Base-by-base conservation (phyloP, 2,797 vertebrate species). In the Phoebastria nigripes region DNA sequence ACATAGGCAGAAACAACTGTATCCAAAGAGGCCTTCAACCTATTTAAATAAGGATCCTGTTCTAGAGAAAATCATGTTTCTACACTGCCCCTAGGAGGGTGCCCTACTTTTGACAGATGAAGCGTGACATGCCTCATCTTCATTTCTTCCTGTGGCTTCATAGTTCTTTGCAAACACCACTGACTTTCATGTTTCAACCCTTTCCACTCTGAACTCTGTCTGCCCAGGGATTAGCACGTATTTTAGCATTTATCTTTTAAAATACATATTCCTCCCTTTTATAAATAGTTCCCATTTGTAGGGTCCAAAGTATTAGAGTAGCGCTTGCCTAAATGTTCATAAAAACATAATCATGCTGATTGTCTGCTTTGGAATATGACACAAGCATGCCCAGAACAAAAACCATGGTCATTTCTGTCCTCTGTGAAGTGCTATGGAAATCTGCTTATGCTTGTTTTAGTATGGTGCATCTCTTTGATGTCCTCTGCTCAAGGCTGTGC, bases 81-180 rank as follows among this genome's bases (percentile, higher is more conserved):
- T 65, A 18, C 11, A 39, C 42, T 81, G 41, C 37, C 39, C 33
- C 26, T 61, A 81, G 61, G 26, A 91, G 2, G 7, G 10, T 81
- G 76, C 7, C 87, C 67, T 86, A 22, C 9, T 88, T 95, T 52
- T 77, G 72, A 55, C 44, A 81, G 65, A n/a, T 35, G 58, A 93
- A 87, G 26, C 0, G 0, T 66, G 78, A 69, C 15, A 6, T 51
- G 24, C 17, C 37, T 77, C 62, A n/a, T 37, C 69, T 78, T 84
- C 14, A 35, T 71, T 88, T 71, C 72, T 67, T 65, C 9, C 51
- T 66, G n/a, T 80, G 67, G 47, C 29, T 74, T 94, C 69, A 22
- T 4, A 73, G 15, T 14, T 89, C 71, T 85, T 91, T 77, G 35
- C 29, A 89, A 80, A 70, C 13, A 47, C 2, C 24, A 44, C 0